These are phyloP conservation scores for Myotis findleyi DNA, from an alignment of 2,797 vertebrate species.

Conservation along the genomic window DNA sequence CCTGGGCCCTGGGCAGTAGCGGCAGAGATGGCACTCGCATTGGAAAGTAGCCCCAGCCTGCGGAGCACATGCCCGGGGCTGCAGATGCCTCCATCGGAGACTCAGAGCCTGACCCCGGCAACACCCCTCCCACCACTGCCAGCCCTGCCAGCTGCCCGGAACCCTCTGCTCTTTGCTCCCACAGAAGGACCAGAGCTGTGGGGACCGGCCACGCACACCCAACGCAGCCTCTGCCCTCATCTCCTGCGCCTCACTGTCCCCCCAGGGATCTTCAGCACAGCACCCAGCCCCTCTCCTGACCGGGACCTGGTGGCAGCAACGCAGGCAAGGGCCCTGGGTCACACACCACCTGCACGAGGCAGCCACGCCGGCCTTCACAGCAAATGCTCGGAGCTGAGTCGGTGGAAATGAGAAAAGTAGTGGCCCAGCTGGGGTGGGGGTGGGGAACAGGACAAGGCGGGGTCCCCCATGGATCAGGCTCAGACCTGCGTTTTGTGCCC, in stretches of 20 bases:
- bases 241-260: neutral
- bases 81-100: fast-evolving
- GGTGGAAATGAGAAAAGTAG: neutral
- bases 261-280: fast-evolving
- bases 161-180: neutral
- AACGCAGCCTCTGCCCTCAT: neutral
- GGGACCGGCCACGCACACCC: fast-evolving
- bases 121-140: fast-evolving
- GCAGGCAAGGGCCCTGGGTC: neutral
- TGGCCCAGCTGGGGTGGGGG: fast-evolving
- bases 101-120: neutral
- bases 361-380: neutral
- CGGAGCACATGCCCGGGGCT: neutral
- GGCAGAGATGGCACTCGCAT: neutral
- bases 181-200: fast-evolving
- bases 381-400: neutral
- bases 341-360: fast-evolving
- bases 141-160: neutral
- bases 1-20: neutral
- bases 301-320: neutral
- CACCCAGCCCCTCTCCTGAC: neutral
- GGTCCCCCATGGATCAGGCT: neutral
- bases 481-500: neutral
- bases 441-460: fast-evolving
- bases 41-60: neutral